Evolutionary conservation across 2,888 invertebrate species (phyloP), one percentile per base, ranked within the genome.

Genomic region (Quadroppia sp.): DNA sequence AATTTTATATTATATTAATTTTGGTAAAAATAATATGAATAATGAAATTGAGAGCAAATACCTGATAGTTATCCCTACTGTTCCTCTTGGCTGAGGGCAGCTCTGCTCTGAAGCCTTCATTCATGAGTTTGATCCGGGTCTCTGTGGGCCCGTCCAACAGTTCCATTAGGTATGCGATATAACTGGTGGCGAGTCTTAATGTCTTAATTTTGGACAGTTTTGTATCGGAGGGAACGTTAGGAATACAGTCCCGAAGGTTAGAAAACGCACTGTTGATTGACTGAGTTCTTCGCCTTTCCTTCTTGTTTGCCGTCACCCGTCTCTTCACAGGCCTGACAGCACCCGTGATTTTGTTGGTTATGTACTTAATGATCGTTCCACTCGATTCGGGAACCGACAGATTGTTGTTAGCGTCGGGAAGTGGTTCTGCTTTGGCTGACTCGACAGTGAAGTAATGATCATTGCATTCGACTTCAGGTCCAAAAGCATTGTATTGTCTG

Each of bases 121-220:
- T 53, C 69, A 73, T 53, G 20, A 69, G 30, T 20, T 70, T 69
- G 30, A 28, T 23, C 36, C 73, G 20, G 25, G 48, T 50, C 20
- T 73, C 73, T 17, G 15, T 36, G 48, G 73, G 73, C 23, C 73
- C 64, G 25, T 76, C 81, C 78, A 97, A 82, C 0, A 95, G 91
- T 78, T 90, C 90, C 84, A 93, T 92, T 74, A 97, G 86, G 83
- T 95, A 95, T 6, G 91, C 90, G 79, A 94, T 94, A 83, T 94
- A 95, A 0, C 91, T 90, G 0, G 93, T 96, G 0, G 96, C 96
- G 80, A 97, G 84, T 76, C 95, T 87, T 36, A 97, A 86, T 0
- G 96, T 97, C 84, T 97, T 97, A 79, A 96, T 96, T 88, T 94
- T 87, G 17, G 94, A 94, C 36, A 96, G 83, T 83, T 96, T 97